Evolutionary conservation across 2,797 vertebrate genomes (phyloP).

Genomic region (Platyrinchus mystaceus): DNA sequence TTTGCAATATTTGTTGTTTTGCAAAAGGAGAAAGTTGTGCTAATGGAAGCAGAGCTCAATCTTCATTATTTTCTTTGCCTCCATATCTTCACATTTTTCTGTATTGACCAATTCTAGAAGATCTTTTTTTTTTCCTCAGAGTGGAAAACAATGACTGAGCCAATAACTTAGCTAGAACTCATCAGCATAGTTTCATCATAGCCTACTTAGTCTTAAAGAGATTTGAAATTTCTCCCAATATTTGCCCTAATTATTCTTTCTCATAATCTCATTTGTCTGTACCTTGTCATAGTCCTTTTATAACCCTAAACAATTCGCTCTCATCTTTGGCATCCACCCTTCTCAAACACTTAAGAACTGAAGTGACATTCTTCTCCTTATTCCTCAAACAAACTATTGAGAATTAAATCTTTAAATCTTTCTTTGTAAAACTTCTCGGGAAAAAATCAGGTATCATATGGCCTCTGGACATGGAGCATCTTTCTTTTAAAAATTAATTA

Average conservation of each 20-base stretch:
- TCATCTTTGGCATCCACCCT: neutral
- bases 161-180: neutral
- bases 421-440: neutral
- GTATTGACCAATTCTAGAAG: neutral
- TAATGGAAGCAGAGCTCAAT: neutral
- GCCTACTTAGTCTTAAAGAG: neutral
- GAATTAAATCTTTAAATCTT: neutral
- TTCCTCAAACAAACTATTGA: neutral
- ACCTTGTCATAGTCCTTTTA: neutral
- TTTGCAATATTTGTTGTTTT: neutral
- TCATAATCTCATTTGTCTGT: neutral
- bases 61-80: neutral
- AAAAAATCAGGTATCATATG: neutral
- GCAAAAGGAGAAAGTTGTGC: neutral
- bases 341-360: neutral
- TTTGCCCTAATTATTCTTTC: neutral
- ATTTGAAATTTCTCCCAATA: neutral
- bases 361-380: neutral
- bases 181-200: neutral
- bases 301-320: neutral
- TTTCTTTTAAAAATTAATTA: neutral
- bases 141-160: neutral
- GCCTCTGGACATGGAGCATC: rapidly evolving
- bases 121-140: neutral
- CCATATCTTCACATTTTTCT: neutral